Base-by-base conservation (phyloP, 2,888 invertebrate genomes). In the Scotopteryx bipunctaria region DNA sequence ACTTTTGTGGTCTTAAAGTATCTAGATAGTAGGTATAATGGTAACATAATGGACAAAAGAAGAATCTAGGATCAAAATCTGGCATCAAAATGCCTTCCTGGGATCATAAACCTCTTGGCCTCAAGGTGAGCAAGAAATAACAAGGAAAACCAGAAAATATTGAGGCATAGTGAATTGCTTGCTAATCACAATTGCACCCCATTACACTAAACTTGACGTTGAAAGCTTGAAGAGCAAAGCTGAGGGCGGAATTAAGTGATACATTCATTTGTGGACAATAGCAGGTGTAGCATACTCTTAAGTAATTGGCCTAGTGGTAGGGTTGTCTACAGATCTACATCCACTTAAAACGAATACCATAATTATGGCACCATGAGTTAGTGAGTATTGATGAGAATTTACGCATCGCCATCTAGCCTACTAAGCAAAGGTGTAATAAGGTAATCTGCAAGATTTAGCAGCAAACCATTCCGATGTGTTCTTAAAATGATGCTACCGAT, bases 271-370 rank as follows among this genome's bases (percentile, higher is more conserved):
- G 64, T 54, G 75, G 71, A 87, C 86, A 87, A 86, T 81, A 65
- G 74, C 83, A 86, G 83, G 84, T 83, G 85, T 81, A 78, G 70
- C 71, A 64, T 64, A 63, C 70, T 79, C 79, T 83, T 88, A 88
- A 88, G 88, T 88, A 88, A 88, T 88, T 88, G 86, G 87, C 87
- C 82, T 75, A 61, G 63, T 2, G 6, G 9, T 78, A 86, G 84
- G 88, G 88, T 42, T 86, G 78, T 2, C 63, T 9, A 33, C 14
- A 5, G 6, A 17, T 16, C 21, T 11, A 9, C 9, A 9, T 9
- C 27, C 3, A 5, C 3, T 11, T 11, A 11, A 11, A 9, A 27
- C 9, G 9, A 11, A 9, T 19, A 19, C 19, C 1, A 2, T 19
- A 2, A 4, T 19, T 19, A n/a, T 25, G 25, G 9, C 9, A 9